A percentile compares a stretch with the other conserved stretches of the same genome.
phyloP scores from a whole-genome alignment of 2,113 vertebrate genomes.

The Catharus minimus region DNA sequence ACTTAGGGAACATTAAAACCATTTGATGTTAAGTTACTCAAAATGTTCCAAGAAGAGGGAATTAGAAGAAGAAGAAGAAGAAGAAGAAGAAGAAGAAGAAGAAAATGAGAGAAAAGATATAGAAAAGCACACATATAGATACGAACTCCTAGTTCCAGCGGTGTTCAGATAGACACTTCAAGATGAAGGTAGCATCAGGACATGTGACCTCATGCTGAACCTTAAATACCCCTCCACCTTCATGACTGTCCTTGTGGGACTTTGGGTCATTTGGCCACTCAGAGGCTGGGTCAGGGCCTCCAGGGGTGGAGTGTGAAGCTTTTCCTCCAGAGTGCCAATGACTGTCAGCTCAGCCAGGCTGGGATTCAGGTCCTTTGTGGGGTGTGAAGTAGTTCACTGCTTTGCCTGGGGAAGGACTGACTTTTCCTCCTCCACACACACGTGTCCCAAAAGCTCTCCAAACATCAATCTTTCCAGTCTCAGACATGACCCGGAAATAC shows the following conservation, averaged over 20 bases:
- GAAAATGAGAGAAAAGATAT: background rate
- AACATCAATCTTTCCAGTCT: background rate
- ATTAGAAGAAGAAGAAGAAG: background rate
- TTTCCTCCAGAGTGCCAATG: background rate
- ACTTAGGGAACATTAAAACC: background rate
- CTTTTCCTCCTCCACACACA: no score
- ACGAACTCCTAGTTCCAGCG: background rate
- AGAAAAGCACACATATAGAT: background rate
- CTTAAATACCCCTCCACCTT: background rate
- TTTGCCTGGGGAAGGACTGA: no score
- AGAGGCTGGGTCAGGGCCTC: background rate
- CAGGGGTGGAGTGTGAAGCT: background rate
- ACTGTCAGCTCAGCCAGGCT: background rate
- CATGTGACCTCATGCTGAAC: no score
- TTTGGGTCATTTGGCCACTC: background rate
- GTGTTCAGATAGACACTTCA: background rate
- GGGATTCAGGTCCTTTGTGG: no score
- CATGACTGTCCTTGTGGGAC: background rate
- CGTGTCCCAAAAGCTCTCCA: no score
- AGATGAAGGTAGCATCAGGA: background rate
- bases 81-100: background rate
- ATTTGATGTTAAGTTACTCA: background rate
- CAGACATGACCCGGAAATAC: background rate
- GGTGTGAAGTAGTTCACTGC: no score
- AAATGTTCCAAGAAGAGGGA: background rate